These are phyloP conservation scores for Ptychoptera albimana DNA, from an alignment of 2,888 invertebrate genomes.

Conservation along the genomic window DNA sequence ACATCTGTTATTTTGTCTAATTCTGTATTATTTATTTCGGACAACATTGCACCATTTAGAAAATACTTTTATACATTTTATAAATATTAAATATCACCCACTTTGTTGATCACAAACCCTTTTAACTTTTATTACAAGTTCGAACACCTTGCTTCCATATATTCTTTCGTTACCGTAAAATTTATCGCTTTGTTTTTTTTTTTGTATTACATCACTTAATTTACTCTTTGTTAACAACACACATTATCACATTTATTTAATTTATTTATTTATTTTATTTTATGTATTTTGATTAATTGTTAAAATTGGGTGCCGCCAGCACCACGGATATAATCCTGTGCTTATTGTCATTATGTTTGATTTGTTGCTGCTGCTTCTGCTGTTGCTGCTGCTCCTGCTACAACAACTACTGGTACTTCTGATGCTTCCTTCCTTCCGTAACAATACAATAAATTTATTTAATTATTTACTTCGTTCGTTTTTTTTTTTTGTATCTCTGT, in stretches of 20 bases:
- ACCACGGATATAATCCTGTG: not conserved
- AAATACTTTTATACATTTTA: not conserved
- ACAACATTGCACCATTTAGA: conserved; percentile 22
- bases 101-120: too few relatives aligned
- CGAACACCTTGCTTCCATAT: not conserved
- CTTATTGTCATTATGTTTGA: not conserved
- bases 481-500: too few relatives aligned
- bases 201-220: not conserved
- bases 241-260: too few relatives aligned
- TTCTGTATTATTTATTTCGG: conserved; percentile 29
- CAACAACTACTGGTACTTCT: too few relatives aligned
- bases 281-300: too few relatives aligned
- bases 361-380: not conserved
- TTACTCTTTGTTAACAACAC: not conserved
- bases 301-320: too few relatives aligned
- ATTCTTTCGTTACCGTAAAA: not conserved
- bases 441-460: too few relatives aligned
- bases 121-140: too few relatives aligned
- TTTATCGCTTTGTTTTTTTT: not conserved
- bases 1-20: conserved; percentile 54
- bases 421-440: too few relatives aligned
- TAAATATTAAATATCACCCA: conserved; percentile 8
- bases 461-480: too few relatives aligned
- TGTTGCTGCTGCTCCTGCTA: not conserved
- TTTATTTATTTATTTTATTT: not conserved